Percentiles rank a stretch among this genome's conserved stretches.
These are phyloP conservation scores for Leucophora obtusa DNA, from an alignment of 2,888 invertebrate genomes.

Conservation along the genomic window DNA sequence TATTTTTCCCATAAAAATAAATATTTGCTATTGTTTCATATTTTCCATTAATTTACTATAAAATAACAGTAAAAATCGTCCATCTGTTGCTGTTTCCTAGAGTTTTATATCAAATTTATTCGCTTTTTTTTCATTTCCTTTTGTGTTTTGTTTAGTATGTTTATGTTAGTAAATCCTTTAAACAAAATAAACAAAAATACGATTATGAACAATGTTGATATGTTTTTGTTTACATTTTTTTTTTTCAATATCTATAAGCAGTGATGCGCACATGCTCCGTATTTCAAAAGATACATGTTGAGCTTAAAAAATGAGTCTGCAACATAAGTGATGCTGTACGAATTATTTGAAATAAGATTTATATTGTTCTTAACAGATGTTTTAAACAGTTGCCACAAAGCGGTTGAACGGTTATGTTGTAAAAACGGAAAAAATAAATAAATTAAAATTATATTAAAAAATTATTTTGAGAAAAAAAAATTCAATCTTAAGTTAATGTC, in stretches of 20 bases:
- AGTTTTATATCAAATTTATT: conserved; percentile 20
- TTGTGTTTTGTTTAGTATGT: conserved; percentile 8
- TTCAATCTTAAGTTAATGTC: neutral
- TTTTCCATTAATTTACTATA: conserved; percentile 16
- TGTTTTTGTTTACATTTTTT: conserved; percentile 23
- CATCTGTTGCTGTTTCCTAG: conserved; percentile 33
- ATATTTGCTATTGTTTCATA: neutral
- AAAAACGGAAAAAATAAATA: conserved; percentile 20
- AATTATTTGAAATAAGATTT: conserved; percentile 9
- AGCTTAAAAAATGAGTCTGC: neutral
- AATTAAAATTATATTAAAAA: neutral
- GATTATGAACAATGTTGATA: conserved; percentile 23
- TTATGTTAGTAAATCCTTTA: conserved; percentile 38
- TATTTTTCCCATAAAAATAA: neutral
- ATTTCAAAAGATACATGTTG: conserved; percentile 25
- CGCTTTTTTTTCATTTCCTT: neutral
- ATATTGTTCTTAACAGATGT: conserved; percentile 6
- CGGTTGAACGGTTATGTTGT: conserved; percentile 24
- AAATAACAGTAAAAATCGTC: conserved; percentile 5
- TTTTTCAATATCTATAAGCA: conserved; percentile 21
- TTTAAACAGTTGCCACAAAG: conserved; percentile 43
- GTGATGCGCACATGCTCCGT: conserved; percentile 28
- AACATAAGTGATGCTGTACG: conserved; percentile 27
- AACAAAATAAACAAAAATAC: conserved; percentile 31
- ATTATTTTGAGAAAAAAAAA: neutral